These are phyloP conservation scores for Plestiodon gilberti DNA, from an alignment of 2,113 vertebrate species.

Conservation along the genomic window DNA sequence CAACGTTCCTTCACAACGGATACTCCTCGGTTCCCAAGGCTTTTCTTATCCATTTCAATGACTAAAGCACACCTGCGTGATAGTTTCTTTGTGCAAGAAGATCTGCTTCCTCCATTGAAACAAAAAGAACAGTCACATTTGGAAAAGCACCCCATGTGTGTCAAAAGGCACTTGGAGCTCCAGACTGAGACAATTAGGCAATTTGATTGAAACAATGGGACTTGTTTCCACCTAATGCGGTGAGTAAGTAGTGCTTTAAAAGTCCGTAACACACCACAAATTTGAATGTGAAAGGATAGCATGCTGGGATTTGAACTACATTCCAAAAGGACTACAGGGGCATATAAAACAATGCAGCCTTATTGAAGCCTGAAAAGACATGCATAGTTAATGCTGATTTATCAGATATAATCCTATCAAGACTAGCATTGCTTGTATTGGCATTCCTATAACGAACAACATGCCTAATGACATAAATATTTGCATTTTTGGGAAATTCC, in stretches of 20 bases:
- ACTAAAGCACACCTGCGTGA: no score
- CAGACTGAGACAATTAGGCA: not conserved
- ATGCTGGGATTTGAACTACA: constrained; percentile 72
- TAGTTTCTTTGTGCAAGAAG: not conserved
- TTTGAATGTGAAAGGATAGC: constrained; percentile 72
- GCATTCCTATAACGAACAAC: constrained; percentile 66
- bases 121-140: not conserved
- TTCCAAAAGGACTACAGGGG: constrained; percentile 70
- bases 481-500: constrained; percentile 52
- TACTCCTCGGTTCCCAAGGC: not conserved
- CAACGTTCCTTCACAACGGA: not conserved
- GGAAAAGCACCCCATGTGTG: not conserved
- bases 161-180: not conserved
- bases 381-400: constrained; percentile 69
- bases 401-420: constrained; percentile 56
- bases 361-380: constrained; percentile 72
- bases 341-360: constrained; percentile 67
- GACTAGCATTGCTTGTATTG: constrained; percentile 55
- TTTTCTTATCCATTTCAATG: not conserved
- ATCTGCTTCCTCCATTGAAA: not conserved
- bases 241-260: not conserved
- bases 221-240: not conserved
- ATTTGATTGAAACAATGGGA: not conserved
- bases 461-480: constrained; percentile 58
- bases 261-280: constrained; percentile 10